phyloP scores from a whole-genome alignment of 2,797 vertebrate species.

The Sardinella longiceps region DNA sequence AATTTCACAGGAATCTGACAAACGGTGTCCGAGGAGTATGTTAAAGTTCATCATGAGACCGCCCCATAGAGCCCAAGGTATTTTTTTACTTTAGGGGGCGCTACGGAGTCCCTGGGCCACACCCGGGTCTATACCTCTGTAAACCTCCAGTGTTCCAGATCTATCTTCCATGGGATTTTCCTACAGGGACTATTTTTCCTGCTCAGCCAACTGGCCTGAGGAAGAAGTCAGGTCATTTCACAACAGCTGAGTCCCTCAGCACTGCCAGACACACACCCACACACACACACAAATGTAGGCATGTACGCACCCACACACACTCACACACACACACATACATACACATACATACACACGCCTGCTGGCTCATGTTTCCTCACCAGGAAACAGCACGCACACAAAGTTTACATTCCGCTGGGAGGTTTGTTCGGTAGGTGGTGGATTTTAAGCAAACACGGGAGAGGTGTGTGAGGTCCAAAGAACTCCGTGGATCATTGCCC shows the following conservation, averaged over 20 bases:
- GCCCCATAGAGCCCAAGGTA: too few species aligned
- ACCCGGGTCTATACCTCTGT: too few species aligned
- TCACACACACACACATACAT: neutral
- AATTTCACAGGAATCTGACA: too few species aligned
- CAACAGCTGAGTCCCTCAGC: neutral
- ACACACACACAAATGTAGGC: too few species aligned
- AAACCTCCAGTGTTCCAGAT: too few species aligned
- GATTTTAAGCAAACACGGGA: neutral
- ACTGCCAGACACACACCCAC: neutral
- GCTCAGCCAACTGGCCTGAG: neutral
- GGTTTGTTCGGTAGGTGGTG: neutral
- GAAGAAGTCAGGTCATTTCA: neutral
- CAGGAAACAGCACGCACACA: constrained; percentile 5
- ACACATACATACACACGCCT: neutral
- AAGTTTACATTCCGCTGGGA: neutral
- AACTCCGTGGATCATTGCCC: neutral
- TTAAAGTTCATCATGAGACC: too few species aligned
- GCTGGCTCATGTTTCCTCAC: neutral
- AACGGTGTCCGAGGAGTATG: too few species aligned
- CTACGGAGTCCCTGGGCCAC: too few species aligned
- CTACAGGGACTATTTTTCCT: neutral
- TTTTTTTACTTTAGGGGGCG: too few species aligned
- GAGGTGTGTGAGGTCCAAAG: neutral
- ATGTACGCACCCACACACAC: too few species aligned
- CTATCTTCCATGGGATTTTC: neutral